Base-by-base conservation (phyloP, 2,888 invertebrate species). In the Drosophila ochracea region DNA sequence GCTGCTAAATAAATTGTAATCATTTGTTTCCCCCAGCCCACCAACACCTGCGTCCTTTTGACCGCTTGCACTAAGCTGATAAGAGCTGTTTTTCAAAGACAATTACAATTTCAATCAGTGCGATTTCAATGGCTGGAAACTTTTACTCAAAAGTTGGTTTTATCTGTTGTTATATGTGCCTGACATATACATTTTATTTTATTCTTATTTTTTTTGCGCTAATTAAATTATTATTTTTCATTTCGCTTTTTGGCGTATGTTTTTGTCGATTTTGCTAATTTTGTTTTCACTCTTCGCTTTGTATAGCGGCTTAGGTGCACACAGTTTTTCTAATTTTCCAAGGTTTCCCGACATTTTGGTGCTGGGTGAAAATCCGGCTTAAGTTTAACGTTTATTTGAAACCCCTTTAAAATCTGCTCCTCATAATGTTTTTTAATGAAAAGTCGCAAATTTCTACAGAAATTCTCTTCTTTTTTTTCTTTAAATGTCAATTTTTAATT, bases 201-300 rank as follows among this genome's bases (percentile, higher is more conserved):
- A 61, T 53, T 21, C 47, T 71, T 55, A 25, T 43, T 4, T 61
- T 30, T 43, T 4, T 61, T 65, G 35, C 37, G 13, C 50, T 77
- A 68, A 78, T 77, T 78, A 59, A 78, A 73, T 77, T 68, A 68
- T 53, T 63, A 57, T 64, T 33, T 59, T 33, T 50, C n/a, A 54
- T 31, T 66, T 54, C 19, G 54, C 33, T 6, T 62, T 72, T 57
- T 52, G n/a, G 25, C 19, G 25, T 41, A 11, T 58, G 7, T 60
- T 30, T n/a, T 13, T 61, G n/a, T 35, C 31, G 13, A 30, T 57
- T 58, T n/a, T 28, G 47, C 58, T 19, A 35, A 13, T 39, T 50
- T 39, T 52, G 13, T 50, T 50, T 39, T 52, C 16, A 13, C 39
- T 19, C 21, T 21, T 21, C 13, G 19, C n/a, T 13, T n/a, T 39